Evolutionary conservation across 2,113 vertebrate species (phyloP).

Genomic region (Cyprinodon tularosa): DNA sequence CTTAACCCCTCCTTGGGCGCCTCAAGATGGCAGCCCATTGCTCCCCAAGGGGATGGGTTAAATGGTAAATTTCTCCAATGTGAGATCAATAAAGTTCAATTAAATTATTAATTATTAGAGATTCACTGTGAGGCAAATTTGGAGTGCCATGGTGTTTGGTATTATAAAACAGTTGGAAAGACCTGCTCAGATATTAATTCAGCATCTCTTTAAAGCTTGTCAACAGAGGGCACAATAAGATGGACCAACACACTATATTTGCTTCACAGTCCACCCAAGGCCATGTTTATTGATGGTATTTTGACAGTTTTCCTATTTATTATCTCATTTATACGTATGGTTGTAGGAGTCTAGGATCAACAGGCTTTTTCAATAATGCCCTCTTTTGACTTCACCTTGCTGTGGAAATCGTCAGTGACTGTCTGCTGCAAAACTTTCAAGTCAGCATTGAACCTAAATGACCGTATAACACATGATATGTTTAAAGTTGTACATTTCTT

Average conservation of each 20-base stretch:
- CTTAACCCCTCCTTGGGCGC: too few relatives aligned
- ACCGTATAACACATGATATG: neutral
- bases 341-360: neutral
- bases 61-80: too few relatives aligned
- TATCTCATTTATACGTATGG: neutral
- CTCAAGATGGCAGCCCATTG: too few relatives aligned
- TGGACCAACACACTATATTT: neutral
- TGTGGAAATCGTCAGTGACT: neutral
- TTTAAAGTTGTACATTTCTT: neutral
- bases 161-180: neutral
- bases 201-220: neutral
- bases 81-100: too few relatives aligned
- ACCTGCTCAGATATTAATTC: neutral
- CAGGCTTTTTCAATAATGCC: neutral
- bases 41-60: too few relatives aligned
- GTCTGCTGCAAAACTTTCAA: neutral
- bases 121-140: too few relatives aligned
- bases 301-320: neutral
- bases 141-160: neutral
- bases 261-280: neutral
- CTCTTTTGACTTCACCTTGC: neutral
- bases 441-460: neutral
- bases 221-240: neutral
- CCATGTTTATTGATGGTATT: neutral
- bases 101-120: too few relatives aligned